phyloP scores from a whole-genome alignment of 2,797 vertebrate species.

The Halcyon leucocephala region DNA sequence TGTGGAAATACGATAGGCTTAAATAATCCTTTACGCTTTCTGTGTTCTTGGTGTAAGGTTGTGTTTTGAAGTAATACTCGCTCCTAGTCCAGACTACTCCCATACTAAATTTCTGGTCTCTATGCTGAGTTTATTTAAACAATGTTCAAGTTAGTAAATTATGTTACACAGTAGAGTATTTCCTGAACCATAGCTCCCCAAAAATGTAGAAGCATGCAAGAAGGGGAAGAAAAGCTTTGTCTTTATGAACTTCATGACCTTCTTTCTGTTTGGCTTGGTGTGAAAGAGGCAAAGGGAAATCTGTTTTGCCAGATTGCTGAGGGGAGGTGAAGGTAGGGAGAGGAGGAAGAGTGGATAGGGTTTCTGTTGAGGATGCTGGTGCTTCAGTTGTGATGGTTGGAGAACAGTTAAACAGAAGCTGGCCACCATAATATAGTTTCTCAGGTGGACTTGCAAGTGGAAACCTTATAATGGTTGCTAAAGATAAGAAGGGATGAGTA shows the following conservation, averaged over 20 bases:
- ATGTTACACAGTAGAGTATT: not conserved
- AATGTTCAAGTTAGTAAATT: not conserved
- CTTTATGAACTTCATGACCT: not conserved
- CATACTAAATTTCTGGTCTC: not conserved
- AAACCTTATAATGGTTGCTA: not conserved
- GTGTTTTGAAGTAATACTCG: not conserved
- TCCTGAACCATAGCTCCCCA: not conserved
- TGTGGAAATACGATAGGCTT: not conserved
- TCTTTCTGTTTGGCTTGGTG: conserved; percentile 1
- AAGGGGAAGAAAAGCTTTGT: not conserved
- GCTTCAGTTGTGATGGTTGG: not conserved
- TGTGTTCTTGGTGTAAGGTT: not conserved
- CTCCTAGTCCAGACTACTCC: not conserved
- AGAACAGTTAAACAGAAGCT: not conserved
- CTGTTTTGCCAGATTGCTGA: not conserved
- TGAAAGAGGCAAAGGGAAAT: not conserved
- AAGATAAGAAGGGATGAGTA: not conserved
- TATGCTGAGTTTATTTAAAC: not conserved
- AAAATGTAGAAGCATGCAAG: not conserved
- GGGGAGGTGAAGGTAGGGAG: not conserved
- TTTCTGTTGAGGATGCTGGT: not conserved
- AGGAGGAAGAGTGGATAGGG: not conserved
- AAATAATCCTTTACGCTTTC: not conserved
- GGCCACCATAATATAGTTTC: not conserved
- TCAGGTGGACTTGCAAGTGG: not conserved